Evolutionary conservation across 1,140 invertebrate species (phyloP), one percentile per base, ranked within the genome.

Genomic region (Drosophila ananassae): DNA sequence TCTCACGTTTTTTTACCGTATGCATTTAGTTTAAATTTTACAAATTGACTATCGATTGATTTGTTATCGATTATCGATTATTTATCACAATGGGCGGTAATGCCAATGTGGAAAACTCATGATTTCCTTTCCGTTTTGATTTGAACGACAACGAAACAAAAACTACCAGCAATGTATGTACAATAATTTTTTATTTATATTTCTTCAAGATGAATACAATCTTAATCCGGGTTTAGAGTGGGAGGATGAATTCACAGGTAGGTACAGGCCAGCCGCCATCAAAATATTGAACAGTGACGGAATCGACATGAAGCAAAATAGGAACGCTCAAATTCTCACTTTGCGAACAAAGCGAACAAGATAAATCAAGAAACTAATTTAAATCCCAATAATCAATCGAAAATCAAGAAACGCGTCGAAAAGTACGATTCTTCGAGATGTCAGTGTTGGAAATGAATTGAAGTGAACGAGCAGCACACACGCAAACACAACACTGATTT

Each of bases 201-300:
- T 89, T 94, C 96, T 93, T 95, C 95, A 97, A 98, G 97, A 98
- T 95, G 97, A 98, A 95, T 98, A 98, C 97, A 98, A 98, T 97
- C 96, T 98, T 96, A 98, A 98, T 95, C 97, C 97, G 94, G 97
- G 97, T 96, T 98, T 99, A 98, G 98, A 99, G 95, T 99, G 98
- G 98, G 98, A 99, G 95, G 98, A 99, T 97, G 98, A 99, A 94
- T 99, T 99, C 94, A 97, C 97, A 98, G 97, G 97, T 98, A 98
- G 96, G 97, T 97, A 94, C 82, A 89, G 79, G 93, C 93, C 93
- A 91, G 68, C 64, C 52, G 44, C 67, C 64, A 52, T 32, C 58
- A 44, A 71, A 59, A 92, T 85, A 77, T 60, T 59, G 51, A 77
- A 77, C 90, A 92, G 89, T 89, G 75, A 76, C 78, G 89, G 79